Percentiles rank a stretch among this genome's conserved stretches.
phyloP scores from a whole-genome alignment of 2,797 vertebrate species.

The Premnoplex brunnescens region DNA sequence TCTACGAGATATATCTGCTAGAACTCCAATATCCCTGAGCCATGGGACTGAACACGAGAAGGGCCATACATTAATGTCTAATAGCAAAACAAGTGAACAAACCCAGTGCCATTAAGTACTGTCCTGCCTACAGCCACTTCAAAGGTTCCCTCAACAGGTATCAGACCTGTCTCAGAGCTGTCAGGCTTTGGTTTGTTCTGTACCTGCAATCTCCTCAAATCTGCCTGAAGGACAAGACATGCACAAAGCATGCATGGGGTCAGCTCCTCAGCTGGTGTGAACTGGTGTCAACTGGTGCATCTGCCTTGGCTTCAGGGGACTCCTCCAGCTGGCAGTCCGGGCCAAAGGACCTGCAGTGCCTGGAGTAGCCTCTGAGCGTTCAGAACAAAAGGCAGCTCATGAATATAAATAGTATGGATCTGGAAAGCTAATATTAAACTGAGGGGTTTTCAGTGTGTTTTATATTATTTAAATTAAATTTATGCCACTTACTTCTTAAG shows the following conservation, averaged over 20 bases:
- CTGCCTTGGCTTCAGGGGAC: background rate
- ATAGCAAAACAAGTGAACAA: background rate
- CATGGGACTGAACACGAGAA: background rate
- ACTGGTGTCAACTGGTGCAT: background rate
- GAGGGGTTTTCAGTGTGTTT: background rate
- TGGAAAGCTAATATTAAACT: background rate
- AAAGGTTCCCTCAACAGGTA: background rate
- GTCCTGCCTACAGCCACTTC: background rate
- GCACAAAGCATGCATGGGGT: fast-evolving
- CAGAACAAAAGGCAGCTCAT: background rate
- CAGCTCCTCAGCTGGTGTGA: background rate
- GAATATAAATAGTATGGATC: background rate
- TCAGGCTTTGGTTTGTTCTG: background rate
- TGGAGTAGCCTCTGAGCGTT: background rate
- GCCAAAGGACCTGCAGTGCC: background rate
- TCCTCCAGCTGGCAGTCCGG: background rate
- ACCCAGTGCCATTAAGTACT: background rate
- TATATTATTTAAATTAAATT: background rate
- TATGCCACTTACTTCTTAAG: background rate
- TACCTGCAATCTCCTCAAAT: background rate
- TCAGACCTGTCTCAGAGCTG: background rate
- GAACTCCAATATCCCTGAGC: background rate
- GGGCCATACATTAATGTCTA: background rate
- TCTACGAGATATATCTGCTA: background rate
- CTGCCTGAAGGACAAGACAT: background rate